Base-by-base conservation (phyloP, 2,113 vertebrate species). In the Ochotona princeps region DNA sequence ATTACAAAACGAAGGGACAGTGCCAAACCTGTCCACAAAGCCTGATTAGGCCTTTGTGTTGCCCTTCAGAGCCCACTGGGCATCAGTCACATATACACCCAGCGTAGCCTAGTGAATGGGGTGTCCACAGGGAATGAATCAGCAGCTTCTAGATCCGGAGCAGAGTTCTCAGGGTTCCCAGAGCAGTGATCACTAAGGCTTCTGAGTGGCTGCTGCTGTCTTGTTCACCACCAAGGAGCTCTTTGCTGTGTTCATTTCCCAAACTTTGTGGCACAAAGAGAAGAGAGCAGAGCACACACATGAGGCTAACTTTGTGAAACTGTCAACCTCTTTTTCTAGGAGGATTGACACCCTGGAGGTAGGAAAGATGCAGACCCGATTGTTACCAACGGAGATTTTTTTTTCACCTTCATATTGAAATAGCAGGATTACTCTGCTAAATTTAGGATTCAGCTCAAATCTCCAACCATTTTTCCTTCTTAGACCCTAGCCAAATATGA, bases 401-500 rank as follows among this genome's bases (percentile, higher is more conserved):
- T 81, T 86, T 86, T 79, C 9, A 7, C 11, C 26, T 82, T n/a
- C 35, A 0, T 86, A 57, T 79, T 65, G 51, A 78, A 76, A 85
- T 76, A 2, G 1, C 60, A 25, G 23, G 23, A 1, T 13, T 81
- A 83, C 38, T 82, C 79, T 32, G 14, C 66, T 93, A 87, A 85
- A 83, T 89, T 88, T 95, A 80, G 82, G 47, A 26, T 47, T 82
- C 30, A n/a, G 0, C 30, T 89, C n/a, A 92, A 72, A 76, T 83
- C 14, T 57, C 60, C 79, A 74, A 14, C 7, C 57, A 35, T 49
- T 51, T 83, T 26, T 66, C 32, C 25, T 25, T 4, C 73, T 94
- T 86, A 72, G 21, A 11, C 8, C 80, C 30, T 38, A 82, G 74
- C 69, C 35, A 85, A 85, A 87, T 14, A 57, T 63, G 66, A 88